These are phyloP conservation scores for Channa argus DNA, from an alignment of 2,113 vertebrate species.

Conservation along the genomic window DNA sequence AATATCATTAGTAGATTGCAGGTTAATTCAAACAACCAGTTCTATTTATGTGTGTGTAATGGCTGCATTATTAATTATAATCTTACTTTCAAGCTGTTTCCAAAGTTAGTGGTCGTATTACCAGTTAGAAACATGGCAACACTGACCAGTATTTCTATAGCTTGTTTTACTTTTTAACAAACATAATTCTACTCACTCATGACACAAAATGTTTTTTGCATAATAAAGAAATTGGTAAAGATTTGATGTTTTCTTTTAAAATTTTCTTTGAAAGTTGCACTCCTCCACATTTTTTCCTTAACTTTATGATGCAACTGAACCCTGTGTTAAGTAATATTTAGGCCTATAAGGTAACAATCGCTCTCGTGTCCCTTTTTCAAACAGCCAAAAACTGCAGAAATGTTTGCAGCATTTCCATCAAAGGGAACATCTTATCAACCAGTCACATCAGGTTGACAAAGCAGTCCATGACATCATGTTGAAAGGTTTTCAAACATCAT, in stretches of 20 bases:
- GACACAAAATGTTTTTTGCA: conserved; percentile 70
- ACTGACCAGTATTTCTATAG: conserved; percentile 11
- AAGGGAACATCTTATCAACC: conserved; percentile 51
- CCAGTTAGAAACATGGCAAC: conserved; percentile 45
- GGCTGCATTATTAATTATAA: conserved; percentile 40
- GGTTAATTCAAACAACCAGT: conserved; percentile 31
- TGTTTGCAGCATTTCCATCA: conserved; percentile 48
- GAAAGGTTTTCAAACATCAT: conserved; percentile 47
- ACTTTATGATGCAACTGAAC: conserved; percentile 42
- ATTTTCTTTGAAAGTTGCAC: conserved; percentile 32
- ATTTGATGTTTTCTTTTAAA: conserved; percentile 27
- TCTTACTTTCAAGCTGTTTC: conserved; percentile 22
- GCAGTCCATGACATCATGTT: conserved; percentile 78
- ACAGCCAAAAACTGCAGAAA: conserved; percentile 41
- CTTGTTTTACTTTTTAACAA: conserved; percentile 34
- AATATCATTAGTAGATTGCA: conserved; percentile 42
- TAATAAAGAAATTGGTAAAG: conserved; percentile 69
- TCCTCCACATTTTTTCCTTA: conserved; percentile 12
- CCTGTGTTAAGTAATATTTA: conserved; percentile 67
- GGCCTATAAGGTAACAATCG: conserved; percentile 53
- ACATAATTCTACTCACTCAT: conserved; percentile 46
- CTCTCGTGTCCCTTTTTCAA: conserved; percentile 29
- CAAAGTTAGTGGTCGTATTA: conserved; percentile 51
- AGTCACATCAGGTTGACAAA: conserved; percentile 62
- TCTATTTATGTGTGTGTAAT: conserved; percentile 21